phyloP scores from a whole-genome alignment of 2,888 invertebrate genomes.

The Calephelis perditalis region DNA sequence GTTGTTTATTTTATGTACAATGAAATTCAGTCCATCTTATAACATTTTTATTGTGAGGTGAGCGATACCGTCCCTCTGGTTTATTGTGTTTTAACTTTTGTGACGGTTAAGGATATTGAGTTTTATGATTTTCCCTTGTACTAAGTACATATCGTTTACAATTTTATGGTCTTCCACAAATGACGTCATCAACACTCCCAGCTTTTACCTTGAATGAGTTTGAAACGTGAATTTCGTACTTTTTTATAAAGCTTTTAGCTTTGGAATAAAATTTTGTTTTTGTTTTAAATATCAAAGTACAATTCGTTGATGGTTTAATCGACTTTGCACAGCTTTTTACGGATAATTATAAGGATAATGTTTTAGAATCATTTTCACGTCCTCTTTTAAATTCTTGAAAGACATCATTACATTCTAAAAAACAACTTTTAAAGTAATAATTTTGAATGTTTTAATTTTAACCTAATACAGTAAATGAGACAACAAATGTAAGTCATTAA shows the following conservation, averaged over 20 bases:
- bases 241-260: not conserved
- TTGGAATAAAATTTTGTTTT: no score
- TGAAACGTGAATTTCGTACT: not conserved
- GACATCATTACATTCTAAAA: no score
- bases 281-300: no score
- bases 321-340: no score
- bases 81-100: conserved; percentile 48
- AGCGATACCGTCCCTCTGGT: conserved; percentile 40
- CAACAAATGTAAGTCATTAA: no score
- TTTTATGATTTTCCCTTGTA: not conserved
- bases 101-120: conserved; percentile 34
- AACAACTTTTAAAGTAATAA: no score
- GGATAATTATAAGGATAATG: no score
- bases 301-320: no score
- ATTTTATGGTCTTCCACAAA: conserved; percentile 9
- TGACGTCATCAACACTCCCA: conserved; percentile 44
- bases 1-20: conserved; percentile 27
- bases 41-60: conserved; percentile 36
- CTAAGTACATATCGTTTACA: not conserved
- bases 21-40: conserved; percentile 16
- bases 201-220: not conserved
- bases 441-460: no score
- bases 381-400: no score
- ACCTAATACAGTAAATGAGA: no score
- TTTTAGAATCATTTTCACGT: no score